These are phyloP conservation scores for Ctenicera cuprea DNA, from an alignment of 2,888 invertebrate genomes.

Conservation along the genomic window DNA sequence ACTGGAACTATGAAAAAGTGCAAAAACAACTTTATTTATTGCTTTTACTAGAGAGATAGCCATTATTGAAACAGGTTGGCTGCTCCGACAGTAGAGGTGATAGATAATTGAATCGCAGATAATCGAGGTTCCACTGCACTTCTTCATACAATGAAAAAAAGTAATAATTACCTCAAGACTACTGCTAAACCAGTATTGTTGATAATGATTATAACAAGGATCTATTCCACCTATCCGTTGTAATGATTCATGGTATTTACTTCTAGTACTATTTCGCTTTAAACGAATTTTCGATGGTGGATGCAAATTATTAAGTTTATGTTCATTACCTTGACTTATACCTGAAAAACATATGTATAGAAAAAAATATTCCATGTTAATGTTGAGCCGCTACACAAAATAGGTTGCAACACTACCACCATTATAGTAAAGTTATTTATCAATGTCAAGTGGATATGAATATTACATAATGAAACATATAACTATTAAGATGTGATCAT, in stretches of 20 bases:
- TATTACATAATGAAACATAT: too few species aligned
- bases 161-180: slow-evolving; percentile 66
- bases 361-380: background rate
- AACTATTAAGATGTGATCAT: too few species aligned
- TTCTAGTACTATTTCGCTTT: slow-evolving; percentile 63
- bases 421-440: too few species aligned
- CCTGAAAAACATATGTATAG: slow-evolving; percentile 58
- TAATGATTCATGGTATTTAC: slow-evolving; percentile 69
- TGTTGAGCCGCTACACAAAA: too few species aligned
- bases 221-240: slow-evolving; percentile 68
- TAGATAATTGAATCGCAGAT: background rate
- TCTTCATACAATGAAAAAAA: background rate
- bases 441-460: too few species aligned
- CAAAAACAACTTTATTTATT: too few species aligned
- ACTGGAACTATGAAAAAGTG: too few species aligned
- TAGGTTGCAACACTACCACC: too few species aligned
- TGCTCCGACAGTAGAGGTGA: too few species aligned
- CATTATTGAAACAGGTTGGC: too few species aligned
- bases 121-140: background rate
- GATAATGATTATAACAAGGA: slow-evolving; percentile 68
- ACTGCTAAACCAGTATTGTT: slow-evolving; percentile 70
- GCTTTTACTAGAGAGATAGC: too few species aligned
- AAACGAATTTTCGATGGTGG: slow-evolving; percentile 62
- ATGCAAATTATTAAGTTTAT: slow-evolving; percentile 53
- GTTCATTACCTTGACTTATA: slow-evolving; percentile 63